Percentiles rank a stretch among this genome's conserved stretches.
These are phyloP conservation scores for Capromys pilorides DNA, from an alignment of 2,797 vertebrate species.

Conservation along the genomic window DNA sequence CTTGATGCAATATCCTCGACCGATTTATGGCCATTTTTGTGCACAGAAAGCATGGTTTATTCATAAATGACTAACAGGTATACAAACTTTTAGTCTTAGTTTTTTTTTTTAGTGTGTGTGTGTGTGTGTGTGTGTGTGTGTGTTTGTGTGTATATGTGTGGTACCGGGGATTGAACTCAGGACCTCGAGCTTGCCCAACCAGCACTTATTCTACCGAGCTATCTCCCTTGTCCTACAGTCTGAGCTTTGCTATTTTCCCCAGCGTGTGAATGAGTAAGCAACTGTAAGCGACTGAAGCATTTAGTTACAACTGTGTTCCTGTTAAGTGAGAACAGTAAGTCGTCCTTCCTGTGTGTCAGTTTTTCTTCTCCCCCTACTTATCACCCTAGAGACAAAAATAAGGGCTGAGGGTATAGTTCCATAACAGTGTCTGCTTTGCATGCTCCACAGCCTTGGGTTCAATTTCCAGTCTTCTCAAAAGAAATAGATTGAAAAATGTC, in stretches of 20 bases:
- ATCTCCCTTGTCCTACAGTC: too few species aligned
- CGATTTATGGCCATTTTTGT: not conserved
- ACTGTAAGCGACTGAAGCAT: not conserved
- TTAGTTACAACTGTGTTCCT: not conserved
- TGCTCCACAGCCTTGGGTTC: not conserved
- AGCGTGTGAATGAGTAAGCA: not conserved
- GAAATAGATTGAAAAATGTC: not conserved
- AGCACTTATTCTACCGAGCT: too few species aligned
- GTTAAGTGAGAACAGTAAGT: not conserved
- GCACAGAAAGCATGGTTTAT: not conserved
- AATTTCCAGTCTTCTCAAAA: not conserved
- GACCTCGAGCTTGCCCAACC: too few species aligned
- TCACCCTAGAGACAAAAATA: not conserved
- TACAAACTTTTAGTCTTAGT: not conserved
- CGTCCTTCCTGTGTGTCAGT: not conserved
- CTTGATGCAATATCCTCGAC: not conserved
- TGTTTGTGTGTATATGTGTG: too few species aligned
- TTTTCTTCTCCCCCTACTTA: not conserved
- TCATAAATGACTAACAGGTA: not conserved
- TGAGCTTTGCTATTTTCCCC: not conserved
- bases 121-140: too few species aligned
- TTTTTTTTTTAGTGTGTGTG: too few species aligned
- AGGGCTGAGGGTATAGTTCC: not conserved
- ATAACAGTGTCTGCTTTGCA: not conserved
- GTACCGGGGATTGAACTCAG: too few species aligned